phyloP scores from a whole-genome alignment of 2,113 vertebrate species.

The Taurulus bubalis region DNA sequence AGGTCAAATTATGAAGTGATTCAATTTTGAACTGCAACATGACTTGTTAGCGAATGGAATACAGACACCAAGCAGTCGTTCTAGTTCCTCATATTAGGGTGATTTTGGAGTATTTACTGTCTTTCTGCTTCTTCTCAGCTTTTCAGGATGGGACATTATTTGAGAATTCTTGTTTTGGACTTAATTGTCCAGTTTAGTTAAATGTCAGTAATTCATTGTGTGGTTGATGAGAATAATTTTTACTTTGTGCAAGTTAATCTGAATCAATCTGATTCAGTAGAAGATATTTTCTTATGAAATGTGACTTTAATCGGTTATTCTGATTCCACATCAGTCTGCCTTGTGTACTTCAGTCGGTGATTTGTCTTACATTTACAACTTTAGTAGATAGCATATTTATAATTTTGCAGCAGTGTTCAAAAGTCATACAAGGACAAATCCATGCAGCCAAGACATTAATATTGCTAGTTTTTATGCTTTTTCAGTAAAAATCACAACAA shows the following conservation, averaged over 20 bases:
- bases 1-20: background rate
- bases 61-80: background rate
- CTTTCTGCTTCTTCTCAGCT: background rate
- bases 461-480: background rate
- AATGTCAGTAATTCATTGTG: background rate
- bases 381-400: background rate
- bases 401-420: background rate
- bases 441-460: background rate
- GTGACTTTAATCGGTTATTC: background rate
- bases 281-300: background rate
- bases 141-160: background rate
- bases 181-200: background rate
- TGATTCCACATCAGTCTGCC: background rate
- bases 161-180: background rate
- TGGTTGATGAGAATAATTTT: background rate
- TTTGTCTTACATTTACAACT: background rate
- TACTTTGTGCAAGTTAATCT: background rate
- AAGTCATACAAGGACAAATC: background rate
- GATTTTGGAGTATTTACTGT: background rate
- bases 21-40: background rate
- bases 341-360: too few relatives aligned
- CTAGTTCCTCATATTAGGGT: background rate
- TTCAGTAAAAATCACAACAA: background rate
- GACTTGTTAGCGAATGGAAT: background rate
- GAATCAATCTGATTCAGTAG: background rate